These are phyloP conservation scores for fruit fly (Drosophila melanogaster) DNA, from an alignment of 1,140 invertebrate species.

Conservation along the genomic window Release_6_plus_ISO1_MT NC_004354.4:11341001-11341500, in stretches of 20 bases:
- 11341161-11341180: not conserved
- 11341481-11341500: not conserved
- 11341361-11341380: not conserved
- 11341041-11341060: slow-evolving; percentile 2
- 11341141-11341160: not conserved
- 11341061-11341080: not conserved
- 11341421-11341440: too few species aligned
- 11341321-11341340: too few species aligned
- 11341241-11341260: not conserved
- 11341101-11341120: not conserved
- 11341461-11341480: not conserved
- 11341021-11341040: not conserved
- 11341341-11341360: too few species aligned
- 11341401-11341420: not conserved
- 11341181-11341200: not conserved
- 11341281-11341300: too few species aligned
- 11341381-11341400: not conserved
- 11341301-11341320: too few species aligned
- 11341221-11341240: not conserved
- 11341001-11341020: not conserved
- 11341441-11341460: not conserved
- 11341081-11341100: not conserved
- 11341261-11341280: not conserved
- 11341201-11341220: not conserved
- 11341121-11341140: not conserved